Base-by-base conservation (phyloP, 1,140 invertebrate genomes). In the Steinernema khuongi region DNA sequence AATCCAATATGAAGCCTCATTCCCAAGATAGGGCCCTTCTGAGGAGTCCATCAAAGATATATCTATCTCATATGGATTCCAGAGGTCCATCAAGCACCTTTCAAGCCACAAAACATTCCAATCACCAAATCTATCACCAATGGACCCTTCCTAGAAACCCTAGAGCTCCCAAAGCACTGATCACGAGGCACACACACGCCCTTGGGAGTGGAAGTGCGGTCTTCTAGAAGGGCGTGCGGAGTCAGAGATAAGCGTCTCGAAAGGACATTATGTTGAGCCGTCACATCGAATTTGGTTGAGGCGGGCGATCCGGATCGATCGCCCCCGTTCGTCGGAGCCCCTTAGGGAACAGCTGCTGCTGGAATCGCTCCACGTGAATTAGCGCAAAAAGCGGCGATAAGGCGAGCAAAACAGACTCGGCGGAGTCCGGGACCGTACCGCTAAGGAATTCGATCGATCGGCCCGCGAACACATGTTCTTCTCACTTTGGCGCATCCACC, bases 401-500 rank as follows among this genome's bases (percentile, higher is more conserved):
- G 7, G n/a, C 36, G n/a, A n/a, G 50, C 14, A 60, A 60, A 60
- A 60, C 50, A 60, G 50, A 7, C 11, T 7, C 22, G 50, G 19
- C 7, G 50, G 26, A 60, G 50, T 14, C 14, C 50, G 50, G 4
- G 7, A 41, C 19, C 2, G 50, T 14, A 60, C 50, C 50, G 50
- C 50, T 60, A 60, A 60, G 50, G 50, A 60, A 60, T 60, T 60
- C 50, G 50, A 60, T 60, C 50, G 50, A 60, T 26, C 50, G 50
- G 14, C 26, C 50, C 50, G 14, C 14, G 26, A 60, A 60, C 50
- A 60, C 50, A 60, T 60, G 50, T 60, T 60, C 50, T 60, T 26
- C 50, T 60, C 50, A 60, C 50, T 7, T 60, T 22, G 11, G 19
- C 50, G 50, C n/a, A 60, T 60, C 50, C 50, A 22, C n/a, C n/a